Base-by-base conservation (phyloP, 2,888 invertebrate genomes). In the Ichneumoninae sp. region DNA sequence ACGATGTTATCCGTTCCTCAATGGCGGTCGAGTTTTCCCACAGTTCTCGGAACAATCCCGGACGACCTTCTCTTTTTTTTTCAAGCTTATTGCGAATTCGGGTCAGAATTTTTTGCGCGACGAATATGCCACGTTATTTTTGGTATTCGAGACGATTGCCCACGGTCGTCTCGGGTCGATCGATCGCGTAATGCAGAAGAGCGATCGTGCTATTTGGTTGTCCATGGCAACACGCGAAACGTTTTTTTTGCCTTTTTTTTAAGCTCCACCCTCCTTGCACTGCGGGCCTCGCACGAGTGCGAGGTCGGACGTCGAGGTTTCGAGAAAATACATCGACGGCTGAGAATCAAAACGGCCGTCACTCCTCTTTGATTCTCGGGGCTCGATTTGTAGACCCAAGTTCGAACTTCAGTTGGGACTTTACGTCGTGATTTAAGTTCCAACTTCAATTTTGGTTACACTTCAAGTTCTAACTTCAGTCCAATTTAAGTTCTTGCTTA, bases 1-100 rank as follows among this genome's bases (percentile, higher is more conserved):
- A 83, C 84, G 82, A 79, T 72, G 82, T 81, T 84, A 83, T 80
- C 83, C 77, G 70, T 78, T 44, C 60, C 68, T 26, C 78, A 81
- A 75, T 75, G 62, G 30, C 40, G 65, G 52, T 75, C 44, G 70
- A 62, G 26, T 62, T 71, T 68, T 69, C 60, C 36, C 36, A 30
- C 52, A 44, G 4, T 54, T 81, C 52, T 69, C 62, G 30, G 75
- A 75, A 71, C 66, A 36, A 75, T 81, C 40, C 7, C 30, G 65
- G 60, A 69, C 66, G 40, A 84, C 82, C 79, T 16, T 40, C 60
- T 22, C 10, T 40, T n/a, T 74, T 79, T 66, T 78, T 79, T 68
- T 36, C 71, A 50, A 50, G n/a, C 65, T 47, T 6, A 40, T 19
- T 47, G 50, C 81, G 54, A 74, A 66, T 76, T 50, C 83, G 57